phyloP scores from a whole-genome alignment of 2,888 invertebrate genomes.

The Drosophila merina region DNA sequence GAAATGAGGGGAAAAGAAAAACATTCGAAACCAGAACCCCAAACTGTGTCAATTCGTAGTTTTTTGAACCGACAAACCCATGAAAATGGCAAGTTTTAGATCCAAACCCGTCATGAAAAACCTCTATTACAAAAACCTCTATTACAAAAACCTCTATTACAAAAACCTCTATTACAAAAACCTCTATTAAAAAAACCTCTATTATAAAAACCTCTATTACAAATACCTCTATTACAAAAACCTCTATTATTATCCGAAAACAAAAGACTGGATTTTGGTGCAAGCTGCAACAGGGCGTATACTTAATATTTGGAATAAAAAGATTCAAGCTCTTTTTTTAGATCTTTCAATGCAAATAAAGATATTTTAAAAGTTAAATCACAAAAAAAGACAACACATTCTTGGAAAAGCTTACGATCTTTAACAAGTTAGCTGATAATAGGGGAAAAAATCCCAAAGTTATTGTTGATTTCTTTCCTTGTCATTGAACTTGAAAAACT shows the following conservation, averaged over 20 bases:
- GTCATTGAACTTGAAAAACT: neutral
- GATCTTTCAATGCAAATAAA: too few species aligned
- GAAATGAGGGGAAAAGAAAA: neutral
- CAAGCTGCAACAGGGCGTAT: too few species aligned
- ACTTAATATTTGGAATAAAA: too few species aligned
- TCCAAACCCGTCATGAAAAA: neutral
- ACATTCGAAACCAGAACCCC: slow-evolving; percentile 10
- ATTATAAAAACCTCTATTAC: neutral
- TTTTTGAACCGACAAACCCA: neutral
- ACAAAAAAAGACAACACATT: too few species aligned
- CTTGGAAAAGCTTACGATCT: too few species aligned
- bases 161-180: neutral
- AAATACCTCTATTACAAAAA: neutral
- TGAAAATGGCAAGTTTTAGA: neutral
- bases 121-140: neutral
- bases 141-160: neutral
- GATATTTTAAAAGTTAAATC: too few species aligned
- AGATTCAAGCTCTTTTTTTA: too few species aligned
- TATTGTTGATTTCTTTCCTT: neutral
- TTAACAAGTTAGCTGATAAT: too few species aligned
- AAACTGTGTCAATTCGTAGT: slow-evolving; percentile 10
- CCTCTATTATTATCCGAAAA: neutral
- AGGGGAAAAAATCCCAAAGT: too few species aligned
- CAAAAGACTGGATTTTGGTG: neutral
- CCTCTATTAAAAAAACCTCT: neutral